Evolutionary conservation across 2,888 invertebrate species (phyloP), one percentile per base, ranked within the genome.

Genomic region (Synergus umbraculus): DNA sequence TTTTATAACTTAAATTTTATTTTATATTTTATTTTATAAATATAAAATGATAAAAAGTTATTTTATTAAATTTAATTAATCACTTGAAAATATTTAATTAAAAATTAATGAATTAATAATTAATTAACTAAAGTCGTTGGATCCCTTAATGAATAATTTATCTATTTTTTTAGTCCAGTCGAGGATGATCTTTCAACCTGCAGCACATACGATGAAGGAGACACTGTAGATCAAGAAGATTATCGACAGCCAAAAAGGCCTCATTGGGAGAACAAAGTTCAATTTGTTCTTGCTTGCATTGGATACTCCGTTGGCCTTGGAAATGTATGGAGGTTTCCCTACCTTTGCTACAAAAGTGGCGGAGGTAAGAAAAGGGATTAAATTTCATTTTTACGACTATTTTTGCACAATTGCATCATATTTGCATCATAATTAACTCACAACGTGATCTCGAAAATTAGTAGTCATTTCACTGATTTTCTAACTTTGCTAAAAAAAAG

Each of bases 241-340:
- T 95, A 96, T 90, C 93, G 96, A 83, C 96, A 96, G 90, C 96
- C 96, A 7, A 94, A 96, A 86, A 93, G 96, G 88, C 96, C 96
- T 77, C 96, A 97, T 90, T 97, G 97, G 97, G 96, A 96, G 81
- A 97, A 96, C 92, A 97, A 97, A 93, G 94, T 96, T 88, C 97
- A 97, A 92, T 97, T 97, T 91, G 97, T 97, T 77, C 93, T 97
- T 88, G 97, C 97, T 76, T 97, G 97, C 91, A 96, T 97, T 83
- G 97, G 97, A 41, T 97, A 97, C 92, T 97, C 97, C 77, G 97
- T 97, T 78, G 97, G 97, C 60, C 94, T 97, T 83, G 97, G 97
- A 86, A 97, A 97, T 90, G 96, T 97, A 84, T 97, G 97, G 97
- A 94, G 97, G 88, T 98, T 98, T 93, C 98, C 98, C 54, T 98